Conservation (phyloP, 2,113 vertebrate genomes). For the Bos taurus region ARS-UCD2.0 NC_037335.1:112712501-112713000, state of each 20-base stretch:
- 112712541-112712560: not conserved
- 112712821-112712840: too few species aligned
- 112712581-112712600: not conserved
- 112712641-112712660: not conserved
- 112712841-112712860: not conserved
- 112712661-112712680: not conserved
- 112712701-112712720: not conserved
- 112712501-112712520: not conserved
- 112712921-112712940: accelerated
- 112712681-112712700: not conserved
- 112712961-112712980: accelerated
- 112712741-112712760: not conserved
- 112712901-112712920: accelerated
- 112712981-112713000: accelerated
- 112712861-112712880: not conserved
- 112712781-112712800: not conserved
- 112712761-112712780: not conserved
- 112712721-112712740: not conserved
- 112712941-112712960: accelerated
- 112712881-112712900: accelerated
- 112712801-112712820: not conserved
- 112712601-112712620: not conserved
- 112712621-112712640: not conserved
- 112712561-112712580: not conserved
- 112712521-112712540: not conserved